Percentiles rank a stretch among this genome's conserved stretches.
Conservation (phyloP, 2,113 vertebrate genomes). For the Apteryx mantelli region DNA sequence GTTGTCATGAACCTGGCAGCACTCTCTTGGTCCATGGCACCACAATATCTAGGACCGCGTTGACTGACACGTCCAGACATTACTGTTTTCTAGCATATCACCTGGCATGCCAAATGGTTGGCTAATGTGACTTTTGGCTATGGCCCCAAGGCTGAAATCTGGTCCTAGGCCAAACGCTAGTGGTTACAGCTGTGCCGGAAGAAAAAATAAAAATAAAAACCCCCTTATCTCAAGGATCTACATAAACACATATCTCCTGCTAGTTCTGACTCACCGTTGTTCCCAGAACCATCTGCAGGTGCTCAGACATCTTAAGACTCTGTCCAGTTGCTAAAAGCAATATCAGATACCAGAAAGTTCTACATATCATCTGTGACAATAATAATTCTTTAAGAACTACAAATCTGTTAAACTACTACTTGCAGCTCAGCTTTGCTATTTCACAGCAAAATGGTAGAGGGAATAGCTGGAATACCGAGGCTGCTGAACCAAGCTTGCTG, state of each 20-base stretch:
- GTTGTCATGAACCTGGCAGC: background rate
- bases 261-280: background rate
- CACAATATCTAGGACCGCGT: fast-evolving
- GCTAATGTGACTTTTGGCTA: background rate
- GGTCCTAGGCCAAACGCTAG: background rate
- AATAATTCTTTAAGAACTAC: background rate
- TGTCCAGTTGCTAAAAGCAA: no score
- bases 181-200: background rate
- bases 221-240: background rate
- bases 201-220: background rate
- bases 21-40: background rate
- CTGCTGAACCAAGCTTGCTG: background rate
- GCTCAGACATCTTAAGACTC: background rate
- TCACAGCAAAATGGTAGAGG: background rate
- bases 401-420: background rate
- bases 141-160: background rate
- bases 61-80: background rate
- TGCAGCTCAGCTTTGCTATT: background rate
- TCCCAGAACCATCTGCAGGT: no score
- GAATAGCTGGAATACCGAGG: background rate
- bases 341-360: background rate
- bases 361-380: background rate
- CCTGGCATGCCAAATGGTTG: background rate
- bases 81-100: background rate
- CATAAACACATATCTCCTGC: background rate